phyloP scores from a whole-genome alignment of 2,113 vertebrate genomes.

The Vulpes lagopus region DNA sequence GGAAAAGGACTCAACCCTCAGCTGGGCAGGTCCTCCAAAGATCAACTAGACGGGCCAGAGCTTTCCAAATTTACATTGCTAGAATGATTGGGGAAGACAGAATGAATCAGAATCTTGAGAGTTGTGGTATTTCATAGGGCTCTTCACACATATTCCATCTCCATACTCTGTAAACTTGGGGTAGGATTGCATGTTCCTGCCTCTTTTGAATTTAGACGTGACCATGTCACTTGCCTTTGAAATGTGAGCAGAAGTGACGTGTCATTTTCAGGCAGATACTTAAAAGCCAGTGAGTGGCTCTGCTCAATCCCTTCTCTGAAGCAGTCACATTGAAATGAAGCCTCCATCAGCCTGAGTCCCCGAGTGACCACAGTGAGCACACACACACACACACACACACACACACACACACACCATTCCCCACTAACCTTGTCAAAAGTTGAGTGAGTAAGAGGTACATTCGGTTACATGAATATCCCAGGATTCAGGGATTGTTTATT shows the following conservation, averaged over 20 bases:
- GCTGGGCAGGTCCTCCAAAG: neutral
- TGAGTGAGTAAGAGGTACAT: neutral
- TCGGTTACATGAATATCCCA: neutral
- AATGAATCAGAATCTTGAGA: neutral
- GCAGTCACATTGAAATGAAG: neutral
- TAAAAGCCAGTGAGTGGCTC: neutral
- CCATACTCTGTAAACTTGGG: neutral
- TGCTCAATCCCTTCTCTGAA: too few species aligned
- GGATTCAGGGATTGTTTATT: neutral
- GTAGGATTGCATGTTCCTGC: neutral
- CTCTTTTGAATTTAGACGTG: neutral
- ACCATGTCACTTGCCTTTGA: neutral
- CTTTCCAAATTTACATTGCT: neutral
- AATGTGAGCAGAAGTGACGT: neutral
- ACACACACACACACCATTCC: neutral
- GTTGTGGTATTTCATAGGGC: neutral
- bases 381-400: neutral
- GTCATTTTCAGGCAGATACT: neutral
- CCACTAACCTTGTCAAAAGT: too few species aligned
- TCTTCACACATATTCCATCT: neutral
- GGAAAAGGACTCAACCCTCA: neutral
- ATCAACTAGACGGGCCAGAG: neutral
- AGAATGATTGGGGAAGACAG: neutral
- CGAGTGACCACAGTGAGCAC: neutral
- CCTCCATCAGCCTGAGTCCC: neutral